Percentiles rank a stretch among this genome's conserved stretches.
Conservation (phyloP, 1,140 invertebrate genomes). For the Drosophila pseudoobscura region DNA sequence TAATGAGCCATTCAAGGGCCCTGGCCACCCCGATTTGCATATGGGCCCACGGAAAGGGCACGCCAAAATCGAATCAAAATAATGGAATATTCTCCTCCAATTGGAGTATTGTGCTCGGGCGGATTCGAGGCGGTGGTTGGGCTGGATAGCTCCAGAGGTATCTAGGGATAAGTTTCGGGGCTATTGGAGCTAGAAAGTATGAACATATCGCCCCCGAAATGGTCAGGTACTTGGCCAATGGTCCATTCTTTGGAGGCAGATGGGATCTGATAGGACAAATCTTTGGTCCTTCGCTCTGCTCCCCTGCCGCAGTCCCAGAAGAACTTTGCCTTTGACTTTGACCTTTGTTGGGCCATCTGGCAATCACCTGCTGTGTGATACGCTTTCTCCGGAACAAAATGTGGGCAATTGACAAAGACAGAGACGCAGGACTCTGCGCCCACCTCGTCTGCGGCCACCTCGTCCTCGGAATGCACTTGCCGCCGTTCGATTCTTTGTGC, state of each 20-base stretch:
- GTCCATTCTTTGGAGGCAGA: too few species aligned
- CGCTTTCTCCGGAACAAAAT: neutral
- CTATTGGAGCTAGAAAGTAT: too few species aligned
- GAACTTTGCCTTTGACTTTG: conserved; percentile 15
- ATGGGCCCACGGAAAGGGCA: neutral
- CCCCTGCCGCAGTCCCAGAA: too few species aligned
- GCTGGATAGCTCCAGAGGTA: too few species aligned
- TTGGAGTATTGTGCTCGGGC: conserved; percentile 7
- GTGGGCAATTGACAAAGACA: conserved; percentile 10
- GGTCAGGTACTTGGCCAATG: too few species aligned
- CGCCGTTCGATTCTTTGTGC: conserved; percentile 21
- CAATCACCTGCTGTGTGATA: neutral
- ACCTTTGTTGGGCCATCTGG: conserved; percentile 33
- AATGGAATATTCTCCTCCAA: conserved; percentile 13
- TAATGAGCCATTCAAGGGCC: conserved; percentile 68
- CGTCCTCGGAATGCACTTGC: conserved; percentile 1
- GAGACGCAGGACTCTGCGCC: neutral
- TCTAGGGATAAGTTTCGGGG: too few species aligned
- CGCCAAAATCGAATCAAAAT: conserved; percentile 18
- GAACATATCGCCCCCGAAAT: too few species aligned
- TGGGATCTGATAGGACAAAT: too few species aligned
- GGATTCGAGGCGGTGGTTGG: neutral
- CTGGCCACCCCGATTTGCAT: conserved; percentile 33
- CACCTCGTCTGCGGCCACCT: too few species aligned
- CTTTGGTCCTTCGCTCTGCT: neutral